Percentiles rank a stretch among this genome's conserved stretches.
Evolutionary conservation across 2,888 invertebrate genomes (phyloP).

Genomic region (Seira musarum): DNA sequence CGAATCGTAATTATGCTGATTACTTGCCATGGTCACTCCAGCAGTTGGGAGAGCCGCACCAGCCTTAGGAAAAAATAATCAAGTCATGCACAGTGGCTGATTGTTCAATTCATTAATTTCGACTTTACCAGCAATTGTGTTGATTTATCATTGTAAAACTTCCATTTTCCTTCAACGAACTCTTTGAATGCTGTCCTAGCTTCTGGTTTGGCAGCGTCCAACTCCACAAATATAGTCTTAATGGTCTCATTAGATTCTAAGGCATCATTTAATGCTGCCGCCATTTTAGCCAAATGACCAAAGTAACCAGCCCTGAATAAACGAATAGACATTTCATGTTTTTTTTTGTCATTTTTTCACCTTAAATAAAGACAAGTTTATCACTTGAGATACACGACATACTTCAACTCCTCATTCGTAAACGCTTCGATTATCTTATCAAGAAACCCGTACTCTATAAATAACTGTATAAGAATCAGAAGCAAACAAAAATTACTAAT

Average conservation of each 20-base stretch:
- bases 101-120: no score
- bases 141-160: conserved; percentile 30
- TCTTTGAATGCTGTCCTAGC: conserved; percentile 19
- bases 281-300: conserved; percentile 63
- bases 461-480: conserved; percentile 43
- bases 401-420: conserved; percentile 49
- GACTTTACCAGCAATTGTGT: conserved; percentile 48
- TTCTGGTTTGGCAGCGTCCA: conserved; percentile 32
- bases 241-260: conserved; percentile 39
- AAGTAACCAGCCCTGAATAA: conserved; percentile 57
- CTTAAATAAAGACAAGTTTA: no score
- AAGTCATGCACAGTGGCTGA: no score
- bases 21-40: conserved; percentile 44
- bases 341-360: not conserved
- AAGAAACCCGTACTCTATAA: conserved; percentile 56
- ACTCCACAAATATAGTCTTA: conserved; percentile 28
- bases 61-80: conserved; percentile 35
- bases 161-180: conserved; percentile 39
- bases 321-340: not conserved
- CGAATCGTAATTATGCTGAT: conserved; percentile 48
- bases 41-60: conserved; percentile 54
- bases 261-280: conserved; percentile 38
- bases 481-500: no score
- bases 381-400: not conserved
- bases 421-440: conserved; percentile 58